Evolutionary conservation across 2,888 invertebrate genomes (phyloP).

Genomic region (Nipponacmea schrenckii): DNA sequence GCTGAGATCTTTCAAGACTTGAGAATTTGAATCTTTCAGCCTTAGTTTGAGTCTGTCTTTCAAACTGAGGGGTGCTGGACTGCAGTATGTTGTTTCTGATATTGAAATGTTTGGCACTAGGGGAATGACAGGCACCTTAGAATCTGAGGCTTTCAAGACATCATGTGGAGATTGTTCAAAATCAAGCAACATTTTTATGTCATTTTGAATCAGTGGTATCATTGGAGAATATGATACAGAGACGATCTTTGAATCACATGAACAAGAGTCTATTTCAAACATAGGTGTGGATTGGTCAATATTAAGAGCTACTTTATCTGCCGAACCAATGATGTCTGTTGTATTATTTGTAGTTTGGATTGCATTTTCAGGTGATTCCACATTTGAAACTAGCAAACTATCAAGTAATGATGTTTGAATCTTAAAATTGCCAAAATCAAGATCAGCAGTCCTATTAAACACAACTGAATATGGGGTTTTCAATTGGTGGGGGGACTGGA

Average conservation of each 20-base stretch:
- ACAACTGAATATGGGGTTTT: neutral
- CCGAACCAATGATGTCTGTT: too few species aligned
- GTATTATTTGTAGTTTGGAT: too few species aligned
- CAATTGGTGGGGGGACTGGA: too few species aligned
- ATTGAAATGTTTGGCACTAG: neutral
- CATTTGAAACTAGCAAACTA: neutral
- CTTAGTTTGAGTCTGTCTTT: neutral
- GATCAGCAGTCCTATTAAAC: neutral
- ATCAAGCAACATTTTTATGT: neutral
- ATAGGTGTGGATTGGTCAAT: too few species aligned
- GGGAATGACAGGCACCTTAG: neutral
- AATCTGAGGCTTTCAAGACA: neutral
- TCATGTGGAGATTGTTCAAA: neutral
- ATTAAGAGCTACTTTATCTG: too few species aligned
- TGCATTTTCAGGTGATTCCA: neutral
- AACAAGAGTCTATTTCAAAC: too few species aligned
- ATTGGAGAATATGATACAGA: too few species aligned
- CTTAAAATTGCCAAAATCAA: conserved; percentile 31
- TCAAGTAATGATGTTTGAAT: conserved; percentile 36
- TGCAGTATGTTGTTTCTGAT: neutral
- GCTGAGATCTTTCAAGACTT: neutral
- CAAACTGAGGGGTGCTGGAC: neutral
- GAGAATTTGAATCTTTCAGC: neutral
- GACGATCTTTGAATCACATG: too few species aligned
- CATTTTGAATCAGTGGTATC: too few species aligned